Base-by-base conservation (phyloP, 2,797 vertebrate species). In the Smutsia gigantea region DNA sequence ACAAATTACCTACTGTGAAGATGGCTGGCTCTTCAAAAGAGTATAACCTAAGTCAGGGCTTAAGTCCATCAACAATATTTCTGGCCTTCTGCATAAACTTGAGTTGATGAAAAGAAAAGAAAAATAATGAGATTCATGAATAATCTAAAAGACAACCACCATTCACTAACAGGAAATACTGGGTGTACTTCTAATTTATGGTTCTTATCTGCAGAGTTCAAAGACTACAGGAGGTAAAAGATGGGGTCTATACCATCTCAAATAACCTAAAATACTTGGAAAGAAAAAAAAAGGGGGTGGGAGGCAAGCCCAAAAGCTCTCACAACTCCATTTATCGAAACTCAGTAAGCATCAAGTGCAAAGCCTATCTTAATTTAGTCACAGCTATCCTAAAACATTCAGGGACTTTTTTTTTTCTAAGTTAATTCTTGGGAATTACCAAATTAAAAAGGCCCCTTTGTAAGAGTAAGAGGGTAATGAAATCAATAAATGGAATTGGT, bases 111-210 rank as follows among this genome's bases (percentile, higher is more conserved):
- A 51, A 12, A 6, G 2, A 94, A 83, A 87, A 37, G 13, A 84
- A 85, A 96, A 84, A 68, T 25, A 82, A 72, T 34, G 18, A 79
- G 61, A 37, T 92, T 79, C 61, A 75, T 14, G 68, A 87, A 90
- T 77, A 86, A 90, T 39, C 18, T 57, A 55, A 94, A 94, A 57
- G 39, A 69, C 27, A 69, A 66, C 4, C 2, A 53, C 9, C 12
- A 49, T 79, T 95, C 29, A 63, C 59, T 68, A 64, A 25, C 5
- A 87, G 27, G 39, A 95, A 96, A 88, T 75, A 11, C 2, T 69
- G 49, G 23, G 8, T 39, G 0, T 11, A 15, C 4, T 83, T 93
- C 46, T 63, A 72, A 57, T 92, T 89, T 53, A 51, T 31, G 10
- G 15, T 74, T 93, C 8, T 74, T 61, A 71, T 72, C 77, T 83